Percentiles rank a stretch among this genome's conserved stretches.
Conservation (phyloP, 2,888 invertebrate genomes). For the Aethes cnicana region DNA sequence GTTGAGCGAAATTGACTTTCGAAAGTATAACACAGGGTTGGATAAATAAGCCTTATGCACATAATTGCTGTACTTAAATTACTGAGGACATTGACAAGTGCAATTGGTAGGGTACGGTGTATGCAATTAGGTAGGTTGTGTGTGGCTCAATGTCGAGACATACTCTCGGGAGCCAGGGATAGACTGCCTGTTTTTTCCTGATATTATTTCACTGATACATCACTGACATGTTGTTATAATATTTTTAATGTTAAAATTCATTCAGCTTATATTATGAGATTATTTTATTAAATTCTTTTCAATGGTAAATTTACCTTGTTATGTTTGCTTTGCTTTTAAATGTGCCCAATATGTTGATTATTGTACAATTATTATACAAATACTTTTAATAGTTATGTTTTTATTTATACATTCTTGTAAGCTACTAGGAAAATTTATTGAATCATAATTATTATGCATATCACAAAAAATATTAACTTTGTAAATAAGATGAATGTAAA, state of each 20-base stretch:
- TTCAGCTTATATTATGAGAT: slow-evolving; percentile 59
- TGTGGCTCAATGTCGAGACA: slow-evolving; percentile 40
- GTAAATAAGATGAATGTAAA: slow-evolving; percentile 66
- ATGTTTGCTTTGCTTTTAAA: slow-evolving; percentile 69
- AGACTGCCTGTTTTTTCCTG: slow-evolving; percentile 29
- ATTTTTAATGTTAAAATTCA: slow-evolving; percentile 33
- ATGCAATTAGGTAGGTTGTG: slow-evolving; percentile 41
- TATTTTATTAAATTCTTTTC: slow-evolving; percentile 58
- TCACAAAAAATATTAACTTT: slow-evolving; percentile 60
- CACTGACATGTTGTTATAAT: slow-evolving; percentile 44
- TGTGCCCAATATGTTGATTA: slow-evolving; percentile 62
- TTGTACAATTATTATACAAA: slow-evolving; percentile 64
- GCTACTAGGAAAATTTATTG: slow-evolving; percentile 66
- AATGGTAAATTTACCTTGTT: slow-evolving; percentile 65
- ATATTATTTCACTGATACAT: slow-evolving; percentile 44
- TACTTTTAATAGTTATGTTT: slow-evolving; percentile 66
- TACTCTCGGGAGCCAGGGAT: slow-evolving; percentile 35
- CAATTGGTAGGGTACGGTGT: slow-evolving; percentile 43
- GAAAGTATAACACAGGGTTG: slow-evolving; percentile 62
- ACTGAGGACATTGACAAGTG: slow-evolving; percentile 42
- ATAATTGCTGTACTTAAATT: slow-evolving; percentile 50
- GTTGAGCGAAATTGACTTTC: slow-evolving; percentile 42
- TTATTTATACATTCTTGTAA: slow-evolving; percentile 68
- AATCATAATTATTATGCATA: slow-evolving; percentile 65
- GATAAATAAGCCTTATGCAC: slow-evolving; percentile 57